phyloP scores from a whole-genome alignment of 2,113 vertebrate genomes.

The Pterocles orientalis region DNA sequence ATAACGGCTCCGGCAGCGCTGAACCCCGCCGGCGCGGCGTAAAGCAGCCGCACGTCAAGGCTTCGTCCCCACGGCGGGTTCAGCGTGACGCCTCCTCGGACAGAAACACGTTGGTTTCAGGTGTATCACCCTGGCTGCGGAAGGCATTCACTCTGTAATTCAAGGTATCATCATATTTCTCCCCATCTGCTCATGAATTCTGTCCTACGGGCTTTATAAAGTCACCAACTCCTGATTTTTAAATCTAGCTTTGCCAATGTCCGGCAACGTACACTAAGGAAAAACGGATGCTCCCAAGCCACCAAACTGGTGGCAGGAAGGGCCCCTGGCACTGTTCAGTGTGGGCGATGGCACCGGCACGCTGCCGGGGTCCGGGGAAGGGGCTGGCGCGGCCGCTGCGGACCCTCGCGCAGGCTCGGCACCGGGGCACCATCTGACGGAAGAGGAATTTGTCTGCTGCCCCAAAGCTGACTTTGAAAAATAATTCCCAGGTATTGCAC shows the following conservation, averaged over 20 bases:
- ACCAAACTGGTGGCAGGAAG: background rate
- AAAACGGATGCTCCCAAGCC: background rate
- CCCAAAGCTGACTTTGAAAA: slow-evolving; percentile 63
- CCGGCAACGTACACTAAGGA: background rate
- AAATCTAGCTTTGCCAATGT: background rate
- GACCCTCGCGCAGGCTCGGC: background rate
- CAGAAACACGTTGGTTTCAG: background rate
- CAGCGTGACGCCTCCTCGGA: background rate
- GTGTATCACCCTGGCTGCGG: background rate
- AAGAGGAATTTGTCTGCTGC: slow-evolving; percentile 41
- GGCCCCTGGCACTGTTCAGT: background rate
- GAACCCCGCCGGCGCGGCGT: background rate
- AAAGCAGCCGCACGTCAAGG: background rate
- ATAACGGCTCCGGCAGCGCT: background rate
- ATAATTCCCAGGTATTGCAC: slow-evolving; percentile 65
- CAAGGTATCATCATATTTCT: background rate
- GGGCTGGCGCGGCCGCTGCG: background rate
- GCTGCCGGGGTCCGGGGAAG: background rate
- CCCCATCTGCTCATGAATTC: slow-evolving; percentile 11
- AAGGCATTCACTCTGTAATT: background rate
- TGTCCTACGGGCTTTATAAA: background rate
- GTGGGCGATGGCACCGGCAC: background rate
- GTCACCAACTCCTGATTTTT: background rate
- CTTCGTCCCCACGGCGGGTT: background rate
- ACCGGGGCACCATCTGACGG: background rate